Evolutionary conservation across 2,113 vertebrate genomes (phyloP).

Genomic region (Arothron firmamentum): DNA sequence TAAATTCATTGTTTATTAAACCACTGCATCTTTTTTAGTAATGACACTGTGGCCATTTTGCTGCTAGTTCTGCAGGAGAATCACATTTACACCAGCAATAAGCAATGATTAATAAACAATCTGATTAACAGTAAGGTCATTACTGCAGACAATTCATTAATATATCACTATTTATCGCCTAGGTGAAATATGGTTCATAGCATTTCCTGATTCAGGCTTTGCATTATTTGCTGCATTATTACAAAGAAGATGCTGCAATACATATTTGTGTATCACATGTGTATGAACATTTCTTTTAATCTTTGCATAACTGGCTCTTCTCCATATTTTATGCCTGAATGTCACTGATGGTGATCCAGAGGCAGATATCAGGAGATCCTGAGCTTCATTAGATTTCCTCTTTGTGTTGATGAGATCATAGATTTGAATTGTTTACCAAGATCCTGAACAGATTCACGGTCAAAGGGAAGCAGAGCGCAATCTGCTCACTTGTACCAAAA

Average conservation of each 20-base stretch:
- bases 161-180: too few relatives aligned
- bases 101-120: too few relatives aligned
- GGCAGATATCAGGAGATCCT: constrained; percentile 1
- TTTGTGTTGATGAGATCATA: background rate
- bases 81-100: too few relatives aligned
- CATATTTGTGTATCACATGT: too few relatives aligned
- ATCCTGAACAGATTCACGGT: constrained; percentile 1
- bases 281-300: too few relatives aligned
- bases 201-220: background rate
- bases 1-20: too few relatives aligned
- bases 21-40: too few relatives aligned
- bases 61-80: too few relatives aligned
- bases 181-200: background rate
- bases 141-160: too few relatives aligned
- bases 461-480: constrained; percentile 10
- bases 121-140: too few relatives aligned
- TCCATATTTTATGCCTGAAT: too few relatives aligned
- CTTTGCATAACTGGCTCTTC: constrained; percentile 18
- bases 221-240: background rate
- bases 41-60: too few relatives aligned
- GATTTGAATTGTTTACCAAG: background rate
- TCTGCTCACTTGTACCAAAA: constrained; percentile 28
- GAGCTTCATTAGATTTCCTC: constrained; percentile 2
- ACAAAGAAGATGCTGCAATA: background rate
- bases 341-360: constrained; percentile 36